phyloP scores from a whole-genome alignment of 2,888 invertebrate genomes.

The Lymantria monacha region DNA sequence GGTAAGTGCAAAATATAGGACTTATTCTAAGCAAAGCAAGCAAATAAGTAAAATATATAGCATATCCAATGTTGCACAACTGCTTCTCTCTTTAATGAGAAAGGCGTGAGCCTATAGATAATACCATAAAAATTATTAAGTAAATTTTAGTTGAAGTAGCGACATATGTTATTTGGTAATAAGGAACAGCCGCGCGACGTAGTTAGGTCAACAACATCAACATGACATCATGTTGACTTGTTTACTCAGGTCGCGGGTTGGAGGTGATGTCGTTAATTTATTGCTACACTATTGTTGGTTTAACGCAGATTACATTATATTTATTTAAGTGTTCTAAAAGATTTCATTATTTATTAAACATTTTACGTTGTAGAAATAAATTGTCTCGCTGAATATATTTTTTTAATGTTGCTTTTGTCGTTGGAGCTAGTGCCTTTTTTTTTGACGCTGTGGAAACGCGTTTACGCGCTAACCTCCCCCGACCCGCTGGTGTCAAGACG shows the following conservation, averaged over 20 bases:
- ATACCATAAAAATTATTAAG: not conserved
- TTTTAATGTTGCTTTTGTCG: too few relatives aligned
- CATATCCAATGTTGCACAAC: too few relatives aligned
- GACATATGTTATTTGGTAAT: slow-evolving; percentile 13
- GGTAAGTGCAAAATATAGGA: too few relatives aligned
- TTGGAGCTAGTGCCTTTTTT: too few relatives aligned
- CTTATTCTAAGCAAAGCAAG: too few relatives aligned
- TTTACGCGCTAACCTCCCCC: too few relatives aligned
- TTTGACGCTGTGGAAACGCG: too few relatives aligned
- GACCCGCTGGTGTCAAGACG: too few relatives aligned
- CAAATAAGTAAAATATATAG: too few relatives aligned
- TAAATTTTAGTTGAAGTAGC: not conserved
- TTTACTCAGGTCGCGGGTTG: slow-evolving; percentile 63
- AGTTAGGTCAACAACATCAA: slow-evolving; percentile 71
- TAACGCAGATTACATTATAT: not conserved
- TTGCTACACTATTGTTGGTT: slow-evolving; percentile 44
- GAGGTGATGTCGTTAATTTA: slow-evolving; percentile 64
- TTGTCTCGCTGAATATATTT: too few relatives aligned
- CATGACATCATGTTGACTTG: slow-evolving; percentile 71
- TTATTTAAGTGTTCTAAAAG: not conserved
- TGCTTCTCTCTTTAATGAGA: too few relatives aligned
- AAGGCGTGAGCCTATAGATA: too few relatives aligned
- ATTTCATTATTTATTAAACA: not conserved
- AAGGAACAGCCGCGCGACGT: slow-evolving; percentile 28
- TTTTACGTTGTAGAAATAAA: not conserved